A percentile compares a stretch with the other conserved stretches of the same genome.
Evolutionary conservation across 2,113 vertebrate species (phyloP).

Genomic region (Malurus elegans): DNA sequence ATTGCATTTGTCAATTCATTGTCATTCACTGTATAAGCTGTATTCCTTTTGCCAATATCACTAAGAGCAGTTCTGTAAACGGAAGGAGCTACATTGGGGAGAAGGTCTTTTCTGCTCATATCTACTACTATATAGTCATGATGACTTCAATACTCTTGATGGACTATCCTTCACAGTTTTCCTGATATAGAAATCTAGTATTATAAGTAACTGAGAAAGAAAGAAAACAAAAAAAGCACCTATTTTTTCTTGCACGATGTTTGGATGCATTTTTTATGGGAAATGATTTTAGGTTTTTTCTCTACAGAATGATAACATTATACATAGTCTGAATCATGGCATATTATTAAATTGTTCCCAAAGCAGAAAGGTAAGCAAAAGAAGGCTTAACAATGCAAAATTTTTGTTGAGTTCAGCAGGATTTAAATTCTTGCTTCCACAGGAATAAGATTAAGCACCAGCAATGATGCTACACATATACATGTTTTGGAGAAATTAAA

Average conservation of each 20-base stretch:
- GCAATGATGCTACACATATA: neutral
- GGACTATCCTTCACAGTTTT: neutral
- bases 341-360: neutral
- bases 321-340: neutral
- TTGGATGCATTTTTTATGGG: neutral
- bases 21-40: too few relatives aligned
- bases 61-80: neutral
- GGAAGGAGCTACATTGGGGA: neutral
- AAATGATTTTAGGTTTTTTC: neutral
- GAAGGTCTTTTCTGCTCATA: neutral
- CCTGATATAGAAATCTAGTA: neutral
- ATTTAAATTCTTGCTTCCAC: neutral
- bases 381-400: neutral
- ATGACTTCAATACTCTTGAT: neutral
- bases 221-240: fast-evolving
- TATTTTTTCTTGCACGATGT: neutral
- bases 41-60: neutral
- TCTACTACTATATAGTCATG: neutral
- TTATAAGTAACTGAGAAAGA: neutral
- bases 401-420: neutral
- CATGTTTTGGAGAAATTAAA: neutral
- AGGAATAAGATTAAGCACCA: neutral
- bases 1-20: neutral
- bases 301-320: neutral
- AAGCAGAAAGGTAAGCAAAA: neutral